Conservation (phyloP, 2,113 vertebrate species). For the Syngnathus typhle region DNA sequence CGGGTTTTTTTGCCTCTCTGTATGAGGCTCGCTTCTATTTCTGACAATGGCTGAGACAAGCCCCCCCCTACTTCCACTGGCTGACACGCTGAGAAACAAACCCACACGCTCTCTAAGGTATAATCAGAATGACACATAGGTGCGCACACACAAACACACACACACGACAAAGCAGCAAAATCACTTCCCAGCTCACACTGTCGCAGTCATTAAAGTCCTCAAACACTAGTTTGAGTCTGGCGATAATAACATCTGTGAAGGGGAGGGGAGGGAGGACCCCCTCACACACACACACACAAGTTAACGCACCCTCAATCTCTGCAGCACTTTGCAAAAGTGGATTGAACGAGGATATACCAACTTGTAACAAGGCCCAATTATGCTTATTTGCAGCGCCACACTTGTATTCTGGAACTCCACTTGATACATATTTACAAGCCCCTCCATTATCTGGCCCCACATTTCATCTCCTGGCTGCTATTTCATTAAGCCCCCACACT, state of each 20-base stretch:
- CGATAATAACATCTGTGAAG: slow-evolving; percentile 52
- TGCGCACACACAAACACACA: slow-evolving; percentile 6
- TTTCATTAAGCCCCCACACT: not conserved
- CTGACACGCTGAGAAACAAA: slow-evolving; percentile 39
- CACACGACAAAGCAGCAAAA: slow-evolving; percentile 22
- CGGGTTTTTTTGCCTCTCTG: slow-evolving; percentile 6
- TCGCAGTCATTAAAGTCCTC: slow-evolving; percentile 31
- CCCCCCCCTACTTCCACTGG: slow-evolving; percentile 9
- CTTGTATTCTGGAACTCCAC: not conserved
- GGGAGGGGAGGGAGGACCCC: slow-evolving; percentile 20
- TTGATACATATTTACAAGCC: slow-evolving; percentile 1
- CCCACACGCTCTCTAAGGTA: slow-evolving; percentile 34
- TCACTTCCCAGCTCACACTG: slow-evolving; percentile 42
- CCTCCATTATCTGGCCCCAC: not conserved
- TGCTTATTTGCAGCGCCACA: not conserved
- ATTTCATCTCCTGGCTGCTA: not conserved
- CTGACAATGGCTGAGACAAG: slow-evolving; percentile 26
- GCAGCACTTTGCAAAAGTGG: not conserved
- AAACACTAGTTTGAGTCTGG: slow-evolving; percentile 31
- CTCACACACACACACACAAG: slow-evolving; percentile 23
- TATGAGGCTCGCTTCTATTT: slow-evolving; percentile 41
- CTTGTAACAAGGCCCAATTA: not conserved
- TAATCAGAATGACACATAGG: slow-evolving; percentile 30
- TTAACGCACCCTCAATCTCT: slow-evolving; percentile 17
- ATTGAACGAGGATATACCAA: not conserved